Conservation (phyloP, 1,140 invertebrate species). For the Drosophila suzukii region DNA sequence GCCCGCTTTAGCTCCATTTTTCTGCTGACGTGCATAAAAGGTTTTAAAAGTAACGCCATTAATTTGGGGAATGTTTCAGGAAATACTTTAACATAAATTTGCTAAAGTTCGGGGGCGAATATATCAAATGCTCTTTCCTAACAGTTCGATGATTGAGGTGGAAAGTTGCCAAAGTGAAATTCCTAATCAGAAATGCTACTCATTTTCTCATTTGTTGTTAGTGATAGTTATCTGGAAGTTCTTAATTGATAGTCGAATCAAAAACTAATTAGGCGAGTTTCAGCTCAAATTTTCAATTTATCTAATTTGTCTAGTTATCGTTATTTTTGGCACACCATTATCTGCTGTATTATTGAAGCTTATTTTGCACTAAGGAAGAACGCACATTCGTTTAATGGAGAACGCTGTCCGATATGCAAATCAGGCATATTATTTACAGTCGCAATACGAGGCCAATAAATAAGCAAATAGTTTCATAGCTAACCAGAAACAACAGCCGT, state of each 20-base stretch:
- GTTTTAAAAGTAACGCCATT: conserved; percentile 79
- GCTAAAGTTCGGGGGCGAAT: conserved; percentile 33
- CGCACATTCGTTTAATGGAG: conserved; percentile 39
- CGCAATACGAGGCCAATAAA: conserved; percentile 44
- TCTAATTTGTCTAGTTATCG: conserved; percentile 1
- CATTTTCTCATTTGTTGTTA: conserved; percentile 18
- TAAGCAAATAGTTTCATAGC: conserved; percentile 72
- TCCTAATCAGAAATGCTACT: conserved; percentile 36
- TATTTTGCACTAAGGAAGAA: neutral
- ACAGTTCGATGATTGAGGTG: conserved; percentile 23
- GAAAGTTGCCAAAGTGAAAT: conserved; percentile 39
- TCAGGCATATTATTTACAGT: conserved; percentile 45
- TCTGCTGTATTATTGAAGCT: neutral
- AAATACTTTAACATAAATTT: conserved; percentile 59
- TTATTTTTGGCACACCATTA: neutral
- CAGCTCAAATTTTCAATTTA: neutral
- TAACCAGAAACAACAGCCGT: conserved; percentile 28
- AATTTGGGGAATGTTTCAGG: conserved; percentile 64
- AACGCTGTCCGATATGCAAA: conserved; percentile 23
- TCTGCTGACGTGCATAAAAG: conserved; percentile 65
- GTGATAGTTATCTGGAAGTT: conserved; percentile 39
- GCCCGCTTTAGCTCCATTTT: conserved; percentile 9
- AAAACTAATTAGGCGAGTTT: conserved; percentile 6
- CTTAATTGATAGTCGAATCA: conserved; percentile 22
- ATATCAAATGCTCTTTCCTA: conserved; percentile 30